These are phyloP conservation scores for Palythoa grandiflora DNA, from an alignment of 92 coral and sea anemone genomes.

Conservation along the genomic window DNA sequence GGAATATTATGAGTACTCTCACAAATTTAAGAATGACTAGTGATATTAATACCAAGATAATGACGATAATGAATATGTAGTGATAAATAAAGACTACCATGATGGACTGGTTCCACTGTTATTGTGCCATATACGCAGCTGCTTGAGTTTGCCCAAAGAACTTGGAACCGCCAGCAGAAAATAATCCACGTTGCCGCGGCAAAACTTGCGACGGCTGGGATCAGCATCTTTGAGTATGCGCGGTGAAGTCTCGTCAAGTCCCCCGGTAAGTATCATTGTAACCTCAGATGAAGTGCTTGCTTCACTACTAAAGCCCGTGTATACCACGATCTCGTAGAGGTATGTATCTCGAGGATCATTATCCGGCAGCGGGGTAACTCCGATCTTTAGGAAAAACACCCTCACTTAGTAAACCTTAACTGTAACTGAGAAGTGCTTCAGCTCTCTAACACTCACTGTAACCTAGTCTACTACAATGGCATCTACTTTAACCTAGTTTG, in stretches of 20 bases:
- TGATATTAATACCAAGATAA: no score
- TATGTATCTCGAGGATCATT: slow-evolving; percentile 96
- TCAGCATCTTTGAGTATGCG: slow-evolving; percentile 82
- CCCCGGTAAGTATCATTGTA: slow-evolving; percentile 82
- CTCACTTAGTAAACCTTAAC: no score
- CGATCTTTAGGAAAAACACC: slow-evolving; percentile 68
- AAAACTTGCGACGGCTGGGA: slow-evolving; percentile 84
- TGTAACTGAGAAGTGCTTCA: not conserved
- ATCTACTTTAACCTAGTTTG: not conserved
- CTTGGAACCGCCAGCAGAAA: slow-evolving; percentile 91
- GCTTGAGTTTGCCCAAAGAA: slow-evolving; percentile 84
- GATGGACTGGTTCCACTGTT: slow-evolving; percentile 82
- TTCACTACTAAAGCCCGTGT: slow-evolving; percentile 84
- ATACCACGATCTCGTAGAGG: slow-evolving; percentile 94
- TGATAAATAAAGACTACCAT: slow-evolving; percentile 48
- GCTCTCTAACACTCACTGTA: not conserved
- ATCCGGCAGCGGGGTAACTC: slow-evolving; percentile 93
- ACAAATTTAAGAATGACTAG: no score
- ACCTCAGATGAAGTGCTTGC: slow-evolving; percentile 92
- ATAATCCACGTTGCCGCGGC: slow-evolving; percentile 87
- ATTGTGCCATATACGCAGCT: slow-evolving; percentile 90
- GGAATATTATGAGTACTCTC: no score
- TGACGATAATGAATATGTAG: not conserved
- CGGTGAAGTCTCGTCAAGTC: slow-evolving; percentile 92
- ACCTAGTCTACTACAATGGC: not conserved